Percentiles rank a stretch among this genome's conserved stretches.
Conservation (phyloP, 2,113 vertebrate species). For the Monopterus albus region DNA sequence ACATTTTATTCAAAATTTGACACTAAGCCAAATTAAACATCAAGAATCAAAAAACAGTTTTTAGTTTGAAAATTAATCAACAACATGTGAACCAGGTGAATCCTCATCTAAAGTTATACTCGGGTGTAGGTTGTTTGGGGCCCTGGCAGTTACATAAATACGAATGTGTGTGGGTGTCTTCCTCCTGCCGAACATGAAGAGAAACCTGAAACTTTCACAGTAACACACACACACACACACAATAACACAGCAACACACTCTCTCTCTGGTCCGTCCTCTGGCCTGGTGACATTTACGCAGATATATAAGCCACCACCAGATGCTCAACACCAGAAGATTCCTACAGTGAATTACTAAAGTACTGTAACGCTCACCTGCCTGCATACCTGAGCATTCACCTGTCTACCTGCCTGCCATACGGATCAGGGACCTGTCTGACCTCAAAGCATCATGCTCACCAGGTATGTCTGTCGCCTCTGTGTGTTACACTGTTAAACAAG, state of each 20-base stretch:
- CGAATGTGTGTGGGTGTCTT: slow-evolving; percentile 14
- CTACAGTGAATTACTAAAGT: slow-evolving; percentile 33
- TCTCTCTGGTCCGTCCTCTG: slow-evolving; percentile 33
- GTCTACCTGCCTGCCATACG: slow-evolving; percentile 37
- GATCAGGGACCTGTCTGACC: slow-evolving; percentile 56
- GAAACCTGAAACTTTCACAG: slow-evolving; percentile 39
- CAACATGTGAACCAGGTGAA: no score
- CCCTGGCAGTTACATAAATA: no score
- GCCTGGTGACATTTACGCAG: slow-evolving; percentile 58
- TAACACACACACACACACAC: slow-evolving; percentile 20
- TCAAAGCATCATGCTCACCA: slow-evolving; percentile 76
- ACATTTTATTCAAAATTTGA: no score
- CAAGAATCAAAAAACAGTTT: no score
- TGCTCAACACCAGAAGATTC: slow-evolving; percentile 18
- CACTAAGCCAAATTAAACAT: no score
- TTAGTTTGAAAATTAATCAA: no score
- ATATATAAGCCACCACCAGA: slow-evolving; percentile 59
- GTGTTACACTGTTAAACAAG: not conserved
- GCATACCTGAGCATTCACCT: no score
- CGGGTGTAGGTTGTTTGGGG: no score
- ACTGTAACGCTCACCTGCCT: slow-evolving; percentile 34
- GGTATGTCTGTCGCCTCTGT: no score
- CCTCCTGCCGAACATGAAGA: not conserved
- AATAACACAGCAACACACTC: not conserved
- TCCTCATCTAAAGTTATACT: no score